These are phyloP conservation scores for Stictonetta naevosa DNA, from an alignment of 2,113 vertebrate species.

Conservation along the genomic window DNA sequence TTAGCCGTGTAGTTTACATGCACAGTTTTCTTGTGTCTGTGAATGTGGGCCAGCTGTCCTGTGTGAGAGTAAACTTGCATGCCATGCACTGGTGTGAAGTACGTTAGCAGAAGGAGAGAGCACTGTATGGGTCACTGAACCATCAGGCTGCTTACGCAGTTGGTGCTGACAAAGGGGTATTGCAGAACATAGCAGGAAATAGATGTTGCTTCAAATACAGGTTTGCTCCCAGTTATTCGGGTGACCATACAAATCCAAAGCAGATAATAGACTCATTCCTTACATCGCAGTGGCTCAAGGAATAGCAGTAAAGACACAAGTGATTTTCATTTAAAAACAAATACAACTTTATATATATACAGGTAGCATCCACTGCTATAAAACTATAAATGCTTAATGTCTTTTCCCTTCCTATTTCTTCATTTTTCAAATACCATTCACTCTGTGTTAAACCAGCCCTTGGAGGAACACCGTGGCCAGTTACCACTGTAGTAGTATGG, in stretches of 20 bases:
- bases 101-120: neutral
- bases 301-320: neutral
- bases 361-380: neutral
- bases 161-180: neutral
- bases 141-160: accelerated
- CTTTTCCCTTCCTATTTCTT: neutral
- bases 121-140: neutral
- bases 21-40: neutral
- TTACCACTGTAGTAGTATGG: neutral
- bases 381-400: neutral
- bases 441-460: neutral
- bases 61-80: neutral
- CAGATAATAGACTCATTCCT: neutral
- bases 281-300: neutral
- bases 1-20: neutral
- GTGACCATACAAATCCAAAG: neutral
- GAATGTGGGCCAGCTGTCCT: neutral
- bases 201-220: neutral
- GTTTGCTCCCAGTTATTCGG: neutral
- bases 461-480: neutral
- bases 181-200: neutral
- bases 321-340: neutral
- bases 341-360: too few species aligned
- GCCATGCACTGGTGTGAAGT: neutral
- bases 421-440: neutral